phyloP scores from a whole-genome alignment of 2,888 invertebrate species.

The Mesodorylaimus sp. region DNA sequence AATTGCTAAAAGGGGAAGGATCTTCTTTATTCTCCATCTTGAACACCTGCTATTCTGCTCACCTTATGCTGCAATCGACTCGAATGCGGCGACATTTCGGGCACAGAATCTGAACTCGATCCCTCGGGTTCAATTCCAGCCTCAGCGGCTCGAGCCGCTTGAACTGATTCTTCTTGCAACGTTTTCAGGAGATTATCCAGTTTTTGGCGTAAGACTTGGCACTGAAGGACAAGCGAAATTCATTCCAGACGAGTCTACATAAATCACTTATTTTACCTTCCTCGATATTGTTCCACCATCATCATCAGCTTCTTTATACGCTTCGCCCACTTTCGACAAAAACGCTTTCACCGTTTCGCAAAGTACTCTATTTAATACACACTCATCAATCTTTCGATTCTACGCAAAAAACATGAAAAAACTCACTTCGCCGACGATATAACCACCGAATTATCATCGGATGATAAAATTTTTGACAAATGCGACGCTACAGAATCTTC shows the following conservation, averaged over 20 bases:
- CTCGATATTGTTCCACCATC: too few relatives aligned
- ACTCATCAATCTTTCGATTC: conserved; percentile 2
- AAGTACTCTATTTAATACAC: conserved; percentile 35
- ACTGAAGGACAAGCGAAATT: conserved; percentile 32
- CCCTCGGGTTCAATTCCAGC: conserved; percentile 9
- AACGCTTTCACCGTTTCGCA: conserved; percentile 63
- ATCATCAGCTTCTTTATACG: conserved; percentile 20
- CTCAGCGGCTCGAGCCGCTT: conserved; percentile 17
- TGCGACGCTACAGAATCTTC: conserved; percentile 58
- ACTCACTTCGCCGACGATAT: conserved; percentile 50
- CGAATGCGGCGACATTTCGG: conserved; percentile 9
- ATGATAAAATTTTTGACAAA: conserved; percentile 64
- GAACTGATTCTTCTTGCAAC: conserved; percentile 47
- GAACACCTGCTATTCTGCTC: conserved; percentile 1
- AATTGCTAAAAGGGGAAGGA: conserved; percentile 14
- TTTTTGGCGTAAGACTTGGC: conserved; percentile 54
- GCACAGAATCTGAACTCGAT: conserved; percentile 8
- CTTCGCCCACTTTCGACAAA: conserved; percentile 39
- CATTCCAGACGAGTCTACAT: too few relatives aligned
- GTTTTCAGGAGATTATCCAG: conserved; percentile 52
- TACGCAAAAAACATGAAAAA: neutral
- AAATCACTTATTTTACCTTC: too few relatives aligned
- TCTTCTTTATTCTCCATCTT: conserved; percentile 7
- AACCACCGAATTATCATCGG: conserved; percentile 53
- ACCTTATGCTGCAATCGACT: conserved; percentile 1